phyloP scores from a whole-genome alignment of 2,888 invertebrate species.

The Corbicula japonica region DNA sequence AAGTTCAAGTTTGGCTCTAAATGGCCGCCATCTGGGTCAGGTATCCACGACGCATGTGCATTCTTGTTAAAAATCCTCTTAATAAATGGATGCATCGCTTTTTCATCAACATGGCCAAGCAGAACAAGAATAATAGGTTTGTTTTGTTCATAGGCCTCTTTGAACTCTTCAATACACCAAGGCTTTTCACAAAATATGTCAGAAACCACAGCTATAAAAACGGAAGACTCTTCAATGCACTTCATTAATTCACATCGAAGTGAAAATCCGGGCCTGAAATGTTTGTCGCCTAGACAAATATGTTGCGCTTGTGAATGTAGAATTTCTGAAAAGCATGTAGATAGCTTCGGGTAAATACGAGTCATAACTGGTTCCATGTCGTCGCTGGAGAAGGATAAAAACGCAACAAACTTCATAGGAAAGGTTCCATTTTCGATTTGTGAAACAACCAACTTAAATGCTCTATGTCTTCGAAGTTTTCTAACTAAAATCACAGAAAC shows the following conservation, averaged over 20 bases:
- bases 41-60: conserved; percentile 26
- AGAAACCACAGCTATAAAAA: conserved; percentile 7
- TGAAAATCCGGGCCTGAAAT: conserved; percentile 8
- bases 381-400: conserved; percentile 22
- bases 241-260: conserved; percentile 13
- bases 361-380: neutral
- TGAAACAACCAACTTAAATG: neutral
- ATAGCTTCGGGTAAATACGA: conserved; percentile 5
- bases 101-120: conserved; percentile 10
- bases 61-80: neutral
- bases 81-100: neutral
- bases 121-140: conserved; percentile 21
- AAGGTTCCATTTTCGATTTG: conserved; percentile 3
- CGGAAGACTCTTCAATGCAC: conserved; percentile 17
- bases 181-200: conserved; percentile 13
- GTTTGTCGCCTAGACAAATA: neutral
- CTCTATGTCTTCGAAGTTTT: neutral
- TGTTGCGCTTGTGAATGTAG: neutral
- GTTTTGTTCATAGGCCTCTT: conserved; percentile 19
- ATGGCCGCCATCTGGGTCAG: conserved; percentile 9
- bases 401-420: conserved; percentile 3
- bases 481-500: neutral
- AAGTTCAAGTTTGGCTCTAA: conserved; percentile 3
- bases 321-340: neutral
- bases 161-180: conserved; percentile 8